These are phyloP conservation scores for Mystacornis crossleyi DNA, from an alignment of 2,113 vertebrate genomes.

Conservation along the genomic window DNA sequence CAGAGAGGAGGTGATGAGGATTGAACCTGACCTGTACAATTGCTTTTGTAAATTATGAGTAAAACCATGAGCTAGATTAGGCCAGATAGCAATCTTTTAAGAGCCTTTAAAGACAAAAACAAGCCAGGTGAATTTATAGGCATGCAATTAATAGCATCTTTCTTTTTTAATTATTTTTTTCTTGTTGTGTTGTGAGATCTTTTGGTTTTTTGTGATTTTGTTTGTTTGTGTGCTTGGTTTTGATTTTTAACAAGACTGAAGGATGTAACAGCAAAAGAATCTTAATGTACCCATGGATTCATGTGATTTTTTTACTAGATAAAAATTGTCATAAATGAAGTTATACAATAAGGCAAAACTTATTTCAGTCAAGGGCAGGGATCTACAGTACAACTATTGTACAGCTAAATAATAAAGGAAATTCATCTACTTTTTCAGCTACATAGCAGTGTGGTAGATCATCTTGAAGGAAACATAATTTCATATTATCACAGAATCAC, in stretches of 20 bases:
- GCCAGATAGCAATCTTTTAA: background rate
- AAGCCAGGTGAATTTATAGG: background rate
- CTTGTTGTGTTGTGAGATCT: accelerated
- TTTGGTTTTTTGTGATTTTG: accelerated
- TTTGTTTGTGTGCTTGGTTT: background rate
- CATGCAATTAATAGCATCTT: background rate
- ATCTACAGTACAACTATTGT: too few relatives aligned
- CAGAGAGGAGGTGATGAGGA: background rate
- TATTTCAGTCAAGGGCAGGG: too few relatives aligned
- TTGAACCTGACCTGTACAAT: background rate
- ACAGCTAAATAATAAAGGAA: too few relatives aligned
- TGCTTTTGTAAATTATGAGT: background rate
- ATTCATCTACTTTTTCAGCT: too few relatives aligned
- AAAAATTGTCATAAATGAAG: background rate
- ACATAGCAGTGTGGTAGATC: too few relatives aligned
- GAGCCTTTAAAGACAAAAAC: background rate
- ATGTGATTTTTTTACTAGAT: background rate
- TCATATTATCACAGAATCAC: background rate
- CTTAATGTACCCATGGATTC: background rate
- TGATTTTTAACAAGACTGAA: background rate
- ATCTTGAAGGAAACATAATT: too few relatives aligned
- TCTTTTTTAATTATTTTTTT: background rate
- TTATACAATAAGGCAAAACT: background rate
- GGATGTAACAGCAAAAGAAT: background rate
- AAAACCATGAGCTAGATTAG: background rate